Percentiles rank a stretch among this genome's conserved stretches.
Evolutionary conservation across 2,113 vertebrate genomes (phyloP).

Genomic region (Malurus melanocephalus): DNA sequence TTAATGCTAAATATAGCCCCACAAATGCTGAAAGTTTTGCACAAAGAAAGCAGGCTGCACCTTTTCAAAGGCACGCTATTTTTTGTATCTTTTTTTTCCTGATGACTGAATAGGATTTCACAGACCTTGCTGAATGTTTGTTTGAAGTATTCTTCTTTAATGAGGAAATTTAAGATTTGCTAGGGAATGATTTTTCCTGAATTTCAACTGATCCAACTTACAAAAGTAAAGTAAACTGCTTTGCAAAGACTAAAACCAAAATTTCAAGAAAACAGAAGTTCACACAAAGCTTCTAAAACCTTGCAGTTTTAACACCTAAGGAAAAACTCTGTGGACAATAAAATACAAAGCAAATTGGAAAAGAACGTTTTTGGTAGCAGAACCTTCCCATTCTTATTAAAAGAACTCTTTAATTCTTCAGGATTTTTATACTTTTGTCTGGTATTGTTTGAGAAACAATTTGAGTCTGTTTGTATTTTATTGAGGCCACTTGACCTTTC

Average conservation of each 20-base stretch:
- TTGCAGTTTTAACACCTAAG: background rate
- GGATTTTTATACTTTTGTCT: background rate
- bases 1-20: conserved; percentile 14
- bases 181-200: background rate
- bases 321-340: background rate
- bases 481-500: conserved; percentile 22
- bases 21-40: background rate
- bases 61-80: background rate
- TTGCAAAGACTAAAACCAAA: background rate
- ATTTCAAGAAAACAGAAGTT: background rate
- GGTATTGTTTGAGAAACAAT: conserved; percentile 5
- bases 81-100: background rate
- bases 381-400: background rate
- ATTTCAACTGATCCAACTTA: background rate
- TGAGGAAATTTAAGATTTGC: background rate
- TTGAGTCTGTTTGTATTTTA: conserved; percentile 14
- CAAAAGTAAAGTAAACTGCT: background rate
- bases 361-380: background rate
- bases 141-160: background rate
- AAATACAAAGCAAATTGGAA: background rate
- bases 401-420: background rate
- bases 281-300: background rate
- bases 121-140: background rate
- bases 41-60: background rate
- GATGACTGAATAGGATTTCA: background rate